These are phyloP conservation scores for Hydractinia echinata DNA, from an alignment of 30 jellyfish, hydroid and myxozoan genomes.

Conservation along the genomic window DNA sequence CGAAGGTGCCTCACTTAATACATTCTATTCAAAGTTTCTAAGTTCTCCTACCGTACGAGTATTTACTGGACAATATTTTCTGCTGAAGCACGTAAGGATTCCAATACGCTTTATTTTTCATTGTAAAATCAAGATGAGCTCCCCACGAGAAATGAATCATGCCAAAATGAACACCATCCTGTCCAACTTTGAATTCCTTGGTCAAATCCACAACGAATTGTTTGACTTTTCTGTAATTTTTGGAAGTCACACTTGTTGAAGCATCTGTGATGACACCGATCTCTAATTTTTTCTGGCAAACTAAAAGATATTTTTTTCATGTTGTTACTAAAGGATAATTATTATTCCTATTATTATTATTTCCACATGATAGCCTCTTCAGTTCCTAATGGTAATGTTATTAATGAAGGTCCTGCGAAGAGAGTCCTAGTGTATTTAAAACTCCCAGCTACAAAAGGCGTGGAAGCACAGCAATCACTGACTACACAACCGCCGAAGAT, in stretches of 20 bases:
- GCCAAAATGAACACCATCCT: constrained; percentile 69
- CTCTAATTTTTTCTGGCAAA: constrained; percentile 65
- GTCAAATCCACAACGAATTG: constrained; percentile 47
- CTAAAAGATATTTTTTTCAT: constrained; percentile 28
- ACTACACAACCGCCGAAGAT: no score
- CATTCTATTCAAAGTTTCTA: no score
- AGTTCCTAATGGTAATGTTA: no score
- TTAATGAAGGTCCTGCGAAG: no score
- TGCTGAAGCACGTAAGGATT: constrained; percentile 20
- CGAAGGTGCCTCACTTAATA: no score
- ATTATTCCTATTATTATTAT: no score
- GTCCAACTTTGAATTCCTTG: constrained; percentile 46
- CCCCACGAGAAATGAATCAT: constrained; percentile 62
- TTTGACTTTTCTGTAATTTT: constrained; percentile 50
- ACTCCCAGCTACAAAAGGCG: no score
- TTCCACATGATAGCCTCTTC: no score
- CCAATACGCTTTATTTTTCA: constrained; percentile 46
- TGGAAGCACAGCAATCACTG: no score
- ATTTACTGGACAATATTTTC: constrained; percentile 9
- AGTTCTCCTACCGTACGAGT: constrained; percentile 18
- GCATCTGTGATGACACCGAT: constrained; percentile 82
- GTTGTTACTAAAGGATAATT: neutral
- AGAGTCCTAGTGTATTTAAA: no score
- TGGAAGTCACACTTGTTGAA: constrained; percentile 67
- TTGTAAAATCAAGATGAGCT: constrained; percentile 51